These are phyloP conservation scores for Potorous gilbertii DNA, from an alignment of 2,797 vertebrate species.

Conservation along the genomic window DNA sequence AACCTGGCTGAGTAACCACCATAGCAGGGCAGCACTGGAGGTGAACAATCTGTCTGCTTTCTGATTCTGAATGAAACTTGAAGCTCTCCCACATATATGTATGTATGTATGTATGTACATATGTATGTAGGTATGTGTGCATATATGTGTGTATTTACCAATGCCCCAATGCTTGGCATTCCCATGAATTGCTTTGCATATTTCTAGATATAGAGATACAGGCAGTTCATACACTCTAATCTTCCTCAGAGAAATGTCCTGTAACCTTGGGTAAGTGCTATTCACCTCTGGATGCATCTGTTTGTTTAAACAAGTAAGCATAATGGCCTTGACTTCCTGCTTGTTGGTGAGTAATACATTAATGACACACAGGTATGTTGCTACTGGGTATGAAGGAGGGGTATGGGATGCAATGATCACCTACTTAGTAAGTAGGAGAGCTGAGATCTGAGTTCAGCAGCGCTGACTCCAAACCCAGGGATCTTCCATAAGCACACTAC, in stretches of 20 bases:
- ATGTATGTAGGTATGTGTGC: too few relatives aligned
- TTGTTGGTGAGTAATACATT: background rate
- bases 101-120: too few relatives aligned
- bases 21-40: slow-evolving; percentile 7
- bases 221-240: background rate
- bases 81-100: background rate
- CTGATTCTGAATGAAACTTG: background rate
- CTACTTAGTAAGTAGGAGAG: background rate
- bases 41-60: background rate
- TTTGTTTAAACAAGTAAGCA: slow-evolving; percentile 22
- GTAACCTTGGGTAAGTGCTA: slow-evolving; percentile 39
- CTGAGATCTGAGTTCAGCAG: background rate
- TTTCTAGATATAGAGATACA: background rate
- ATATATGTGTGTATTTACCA: background rate
- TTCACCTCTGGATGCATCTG: slow-evolving; percentile 42
- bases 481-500: background rate
- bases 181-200: background rate
- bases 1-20: slow-evolving; percentile 52
- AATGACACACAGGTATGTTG: background rate
- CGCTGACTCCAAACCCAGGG: background rate
- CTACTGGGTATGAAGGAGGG: background rate
- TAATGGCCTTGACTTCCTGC: slow-evolving; percentile 1
- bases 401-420: background rate
- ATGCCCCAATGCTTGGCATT: background rate
- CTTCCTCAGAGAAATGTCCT: slow-evolving; percentile 50